Evolutionary conservation across 2,888 invertebrate species (phyloP), one percentile per base, ranked within the genome.

Genomic region (Acrobasis suavella): DNA sequence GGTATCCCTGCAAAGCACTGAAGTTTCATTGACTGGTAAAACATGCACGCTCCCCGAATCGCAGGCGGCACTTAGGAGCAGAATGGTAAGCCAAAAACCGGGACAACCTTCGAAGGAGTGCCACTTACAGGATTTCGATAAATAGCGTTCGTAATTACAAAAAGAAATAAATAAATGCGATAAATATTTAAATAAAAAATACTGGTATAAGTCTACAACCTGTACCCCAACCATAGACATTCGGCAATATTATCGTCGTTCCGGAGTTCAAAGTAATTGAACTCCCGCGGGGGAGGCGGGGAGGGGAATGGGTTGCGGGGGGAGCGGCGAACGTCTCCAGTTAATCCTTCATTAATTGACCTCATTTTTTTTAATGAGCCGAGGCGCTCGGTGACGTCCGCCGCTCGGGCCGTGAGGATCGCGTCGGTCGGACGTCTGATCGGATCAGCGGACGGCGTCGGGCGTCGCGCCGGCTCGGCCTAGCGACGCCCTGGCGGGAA

Each of bases 21-120:
- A 77, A 75, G 72, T 79, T 74, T 82, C 81, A 82, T 78, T 81
- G 77, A 77, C 75, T 81, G 75, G 76, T 78, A 75, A 70, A 75
- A 75, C 89, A 88, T 87, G 89, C 91, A 92, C 92, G 92, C 92
- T 89, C 80, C 82, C 83, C 80, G 77, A 73, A 71, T 75, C 77
- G 72, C 75, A 79, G 78, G 73, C 76, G 75, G 75, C 75, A 78
- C 80, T 77, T 75, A 82, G 85, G 89, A 89, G 83, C 87, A 85
- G 81, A 83, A 83, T 92, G 93, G 93, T 91, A 92, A 91, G 88
- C 87, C 88, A 89, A 91, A 92, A 92, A 91, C 92, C 92, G 92
- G 93, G 93, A 93, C 93, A 93, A 93, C 93, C 93, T 92, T 93
- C 90, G 91, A 91, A 88, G 92, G 91, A 90, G 86, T 85, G 87